Percentiles rank a stretch among this genome's conserved stretches.
phyloP scores from a whole-genome alignment of 2,888 invertebrate genomes.

The Laothoe populi region DNA sequence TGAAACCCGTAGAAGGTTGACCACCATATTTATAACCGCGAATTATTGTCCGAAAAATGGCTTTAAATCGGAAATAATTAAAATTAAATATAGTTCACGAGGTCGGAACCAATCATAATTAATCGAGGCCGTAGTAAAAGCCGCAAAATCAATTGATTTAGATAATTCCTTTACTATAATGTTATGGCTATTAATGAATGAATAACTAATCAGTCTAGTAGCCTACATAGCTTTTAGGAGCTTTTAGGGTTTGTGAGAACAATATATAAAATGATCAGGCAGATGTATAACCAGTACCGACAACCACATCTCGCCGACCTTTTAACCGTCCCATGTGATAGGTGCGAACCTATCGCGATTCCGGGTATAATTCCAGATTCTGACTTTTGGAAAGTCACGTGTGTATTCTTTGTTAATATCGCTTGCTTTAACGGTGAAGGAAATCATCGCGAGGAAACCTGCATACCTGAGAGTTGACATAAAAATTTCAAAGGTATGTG shows the following conservation, averaged over 20 bases:
- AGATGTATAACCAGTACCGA: too few species aligned
- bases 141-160: constrained; percentile 48
- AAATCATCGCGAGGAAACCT: too few species aligned
- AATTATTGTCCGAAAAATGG: background rate
- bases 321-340: too few species aligned
- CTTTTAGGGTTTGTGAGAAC: background rate
- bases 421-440: too few species aligned
- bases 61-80: constrained; percentile 22
- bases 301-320: too few species aligned
- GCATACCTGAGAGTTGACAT: too few species aligned
- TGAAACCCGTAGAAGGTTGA: background rate
- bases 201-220: background rate
- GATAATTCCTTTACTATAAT: background rate
- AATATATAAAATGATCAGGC: too few species aligned
- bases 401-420: too few species aligned
- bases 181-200: background rate
- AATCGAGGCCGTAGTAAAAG: constrained; percentile 48
- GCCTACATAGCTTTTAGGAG: background rate
- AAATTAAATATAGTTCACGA: constrained; percentile 32
- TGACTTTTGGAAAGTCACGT: too few species aligned
- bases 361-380: too few species aligned
- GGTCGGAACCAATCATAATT: constrained; percentile 37
- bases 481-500: too few species aligned
- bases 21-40: background rate
- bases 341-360: too few species aligned